Conservation (phyloP, 2,888 invertebrate genomes). For the Callinectes sapidus region DNA sequence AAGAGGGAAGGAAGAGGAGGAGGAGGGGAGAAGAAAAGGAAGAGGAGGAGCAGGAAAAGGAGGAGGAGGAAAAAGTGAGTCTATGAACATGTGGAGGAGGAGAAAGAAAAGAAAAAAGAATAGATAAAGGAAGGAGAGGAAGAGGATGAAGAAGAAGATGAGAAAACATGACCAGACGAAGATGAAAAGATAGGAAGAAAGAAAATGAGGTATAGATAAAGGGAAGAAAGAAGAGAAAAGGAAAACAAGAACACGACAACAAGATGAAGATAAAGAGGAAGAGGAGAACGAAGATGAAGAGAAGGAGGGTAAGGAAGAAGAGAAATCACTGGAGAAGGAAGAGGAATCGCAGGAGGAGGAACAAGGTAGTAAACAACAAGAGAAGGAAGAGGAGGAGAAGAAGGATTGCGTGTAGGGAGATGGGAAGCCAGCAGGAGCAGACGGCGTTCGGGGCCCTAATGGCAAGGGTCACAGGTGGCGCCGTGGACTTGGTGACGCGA, state of each 20-base stretch:
- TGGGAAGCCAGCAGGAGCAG: background rate
- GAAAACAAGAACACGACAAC: background rate
- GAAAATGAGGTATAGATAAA: background rate
- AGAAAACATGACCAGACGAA: too few relatives aligned
- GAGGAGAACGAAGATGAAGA: background rate
- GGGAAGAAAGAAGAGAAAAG: background rate
- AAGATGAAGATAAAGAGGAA: background rate
- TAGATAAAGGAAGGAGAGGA: too few relatives aligned
- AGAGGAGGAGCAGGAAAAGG: too few relatives aligned
- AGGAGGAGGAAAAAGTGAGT: too few relatives aligned
- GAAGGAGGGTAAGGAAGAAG: background rate
- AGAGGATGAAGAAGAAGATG: too few relatives aligned
- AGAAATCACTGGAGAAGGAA: background rate
- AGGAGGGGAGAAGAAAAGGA: too few relatives aligned
- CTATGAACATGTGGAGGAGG: too few relatives aligned
- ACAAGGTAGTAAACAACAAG: background rate
- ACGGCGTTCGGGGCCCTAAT: background rate
- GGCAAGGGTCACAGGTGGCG: background rate
- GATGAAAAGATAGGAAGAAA: background rate
- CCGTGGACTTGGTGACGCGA: background rate
- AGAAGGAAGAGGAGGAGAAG: background rate
- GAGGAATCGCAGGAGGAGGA: background rate
- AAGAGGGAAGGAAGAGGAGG: too few relatives aligned
- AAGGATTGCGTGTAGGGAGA: background rate
- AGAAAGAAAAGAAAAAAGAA: too few relatives aligned